Evolutionary conservation across 2,113 vertebrate genomes (phyloP), one percentile per base, ranked within the genome.

Genomic region (Sclerurus mexicanus): DNA sequence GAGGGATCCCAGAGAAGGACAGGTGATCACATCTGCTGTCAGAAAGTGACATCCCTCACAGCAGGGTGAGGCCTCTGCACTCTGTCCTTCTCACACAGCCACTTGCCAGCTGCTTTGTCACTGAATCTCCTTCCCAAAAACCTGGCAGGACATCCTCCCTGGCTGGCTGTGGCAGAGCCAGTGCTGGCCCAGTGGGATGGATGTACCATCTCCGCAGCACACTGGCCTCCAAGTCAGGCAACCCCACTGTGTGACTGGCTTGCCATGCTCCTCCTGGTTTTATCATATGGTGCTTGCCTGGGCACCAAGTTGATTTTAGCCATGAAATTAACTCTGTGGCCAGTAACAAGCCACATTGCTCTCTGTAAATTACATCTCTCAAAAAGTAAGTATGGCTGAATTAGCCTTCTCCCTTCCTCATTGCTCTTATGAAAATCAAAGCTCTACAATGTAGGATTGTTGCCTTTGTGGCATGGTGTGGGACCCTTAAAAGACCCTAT

Each of bases 141-240:
- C 39, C 66, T 35, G 19, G 24, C 39, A 44, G 39, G 33, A 39
- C 1, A 2, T 30, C 50, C 67, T 60, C 56, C 31, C 44, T 85
- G n/a, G 20, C 17, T 23, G 49, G 14, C 39, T 42, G 78, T 2
- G 10, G 78, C 55, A 79, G 28, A 74, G 25, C 25, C 21, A 16
- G 58, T 1, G 1, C 18, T 50, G 37, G 40, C 30, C 60, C 30
- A 30, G 66, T 0, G 1, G 64, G 58, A 55, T 0, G 2, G 15
- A 12, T 77, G 46, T 24, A 37, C 40, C 52, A 56, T 55, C 60
- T 52, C 47, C 6, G 3, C 42, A 63, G 67, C 55, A 44, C 0
- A 0, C 39, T 35, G 35, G 13, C 52, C 37, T 44, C 39, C 1
- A 3, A 16, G 19, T n/a, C 76, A 87, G 52, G 27, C 47, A 72